These are phyloP conservation scores for Amphiprion percula DNA, from an alignment of 2,113 vertebrate species.

Conservation along the genomic window DNA sequence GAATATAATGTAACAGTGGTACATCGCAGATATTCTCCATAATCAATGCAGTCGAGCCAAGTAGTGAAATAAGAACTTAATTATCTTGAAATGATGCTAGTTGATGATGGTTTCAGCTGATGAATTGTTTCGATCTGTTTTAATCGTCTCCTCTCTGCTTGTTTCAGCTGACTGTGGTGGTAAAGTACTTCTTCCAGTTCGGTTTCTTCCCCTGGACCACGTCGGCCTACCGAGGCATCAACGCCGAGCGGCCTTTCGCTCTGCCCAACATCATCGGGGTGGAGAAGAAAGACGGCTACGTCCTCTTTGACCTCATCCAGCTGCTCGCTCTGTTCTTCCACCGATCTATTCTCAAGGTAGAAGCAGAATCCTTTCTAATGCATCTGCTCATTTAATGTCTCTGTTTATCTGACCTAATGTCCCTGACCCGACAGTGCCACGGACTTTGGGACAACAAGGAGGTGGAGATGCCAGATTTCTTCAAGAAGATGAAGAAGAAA, in stretches of 20 bases:
- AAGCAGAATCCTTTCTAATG: background rate
- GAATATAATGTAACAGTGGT: background rate
- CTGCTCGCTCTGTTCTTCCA: constrained; percentile 84
- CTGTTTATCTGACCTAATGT: background rate
- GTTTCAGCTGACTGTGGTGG: constrained; percentile 82
- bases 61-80: background rate
- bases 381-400: background rate
- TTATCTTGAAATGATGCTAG: background rate
- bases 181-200: constrained; percentile 88
- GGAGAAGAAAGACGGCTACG: constrained; percentile 82
- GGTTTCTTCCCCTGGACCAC: constrained; percentile 88
- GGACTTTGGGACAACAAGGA: constrained; percentile 88
- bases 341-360: constrained; percentile 82
- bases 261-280: constrained; percentile 83
- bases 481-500: constrained; percentile 83
- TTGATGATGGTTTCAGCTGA: background rate
- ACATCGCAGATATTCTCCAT: background rate
- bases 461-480: constrained; percentile 82
- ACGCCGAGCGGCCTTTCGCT: constrained; percentile 82
- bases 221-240: constrained; percentile 79
- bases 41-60: too few species aligned
- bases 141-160: constrained; percentile 18
- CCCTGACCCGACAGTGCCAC: constrained; percentile 74
- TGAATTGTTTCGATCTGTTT: background rate
- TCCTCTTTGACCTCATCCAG: constrained; percentile 83